Base-by-base conservation (phyloP, 2,113 vertebrate genomes). In the Hucho hucho region DNA sequence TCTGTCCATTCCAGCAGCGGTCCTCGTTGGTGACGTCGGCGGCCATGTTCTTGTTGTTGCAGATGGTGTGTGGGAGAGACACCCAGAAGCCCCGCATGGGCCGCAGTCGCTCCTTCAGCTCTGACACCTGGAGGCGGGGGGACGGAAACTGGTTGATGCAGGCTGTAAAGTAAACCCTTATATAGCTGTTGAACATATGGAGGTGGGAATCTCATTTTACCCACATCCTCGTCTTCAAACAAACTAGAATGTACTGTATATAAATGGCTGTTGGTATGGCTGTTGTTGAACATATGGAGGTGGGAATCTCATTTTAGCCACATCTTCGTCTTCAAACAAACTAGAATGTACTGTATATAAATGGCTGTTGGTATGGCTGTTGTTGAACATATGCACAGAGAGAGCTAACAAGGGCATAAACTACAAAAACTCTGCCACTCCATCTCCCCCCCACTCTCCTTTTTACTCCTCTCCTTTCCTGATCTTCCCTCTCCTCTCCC, bases 31-130 rank as follows among this genome's bases (percentile, higher is more conserved):
- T 93, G 84, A 95, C 82, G 74, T 95, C 95, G 0, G 93, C 91
- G 0, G 95, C 93, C 88, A 94, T 91, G 75, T 90, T 94, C 29
- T 94, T 89, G 64, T 95, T 94, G 1, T 92, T 94, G 80, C 96
- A 97, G 87, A 96, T 93, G 14, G 94, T 93, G 80, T 93, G 91
- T 47, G 96, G 95, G 86, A 96, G 91, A 64, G 93, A 90, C 49
- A 93, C 91, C 96, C 96, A 97, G 92, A 96, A 96, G 83, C 93
- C 92, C 70, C 92, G 91, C 90, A 95, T 93, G 25, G 94, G 93
- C 75, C 92, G 87, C 74, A 96, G 89, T 65, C 93, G 89, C 81
- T 95, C 94, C 59, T 94, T 94, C 75, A 96, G 91, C 72, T 96
- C 96, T 28, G 90, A 89, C 69, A 95, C 94, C 96, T 97, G 89